A percentile compares a stretch with the other conserved stretches of the same genome.
Conservation (phyloP, 2,113 vertebrate genomes). For the Hucho hucho region DNA sequence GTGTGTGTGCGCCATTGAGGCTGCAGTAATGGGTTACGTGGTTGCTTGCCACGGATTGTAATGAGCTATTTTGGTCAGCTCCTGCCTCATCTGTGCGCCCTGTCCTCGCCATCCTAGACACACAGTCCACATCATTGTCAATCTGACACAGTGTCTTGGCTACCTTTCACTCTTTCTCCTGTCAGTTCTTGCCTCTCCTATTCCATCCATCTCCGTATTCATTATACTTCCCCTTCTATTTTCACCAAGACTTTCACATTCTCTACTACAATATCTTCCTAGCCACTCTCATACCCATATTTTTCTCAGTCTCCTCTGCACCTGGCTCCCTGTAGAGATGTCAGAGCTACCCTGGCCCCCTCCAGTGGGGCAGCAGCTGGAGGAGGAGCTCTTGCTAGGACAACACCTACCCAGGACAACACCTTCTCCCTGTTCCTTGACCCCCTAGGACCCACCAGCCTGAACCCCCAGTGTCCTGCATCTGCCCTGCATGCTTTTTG, state of each 20-base stretch:
- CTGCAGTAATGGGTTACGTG: conserved; percentile 44
- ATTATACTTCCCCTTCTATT: background rate
- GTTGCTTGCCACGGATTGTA: conserved; percentile 43
- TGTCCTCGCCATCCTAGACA: background rate
- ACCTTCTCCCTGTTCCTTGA: conserved; percentile 2
- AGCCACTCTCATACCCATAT: background rate
- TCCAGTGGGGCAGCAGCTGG: conserved; percentile 73
- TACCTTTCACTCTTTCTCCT: no score
- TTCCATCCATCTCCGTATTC: background rate
- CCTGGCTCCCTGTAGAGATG: conserved; percentile 55
- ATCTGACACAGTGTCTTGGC: background rate
- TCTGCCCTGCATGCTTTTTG: conserved; percentile 20
- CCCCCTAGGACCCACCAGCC: conserved; percentile 12
- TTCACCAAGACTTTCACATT: background rate
- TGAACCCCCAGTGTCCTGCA: conserved; percentile 1
- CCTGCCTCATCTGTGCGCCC: conserved; percentile 35
- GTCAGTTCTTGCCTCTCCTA: background rate
- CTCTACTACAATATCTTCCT: conserved; percentile 9
- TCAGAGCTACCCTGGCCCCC: conserved; percentile 74
- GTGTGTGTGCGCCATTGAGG: conserved; percentile 8
- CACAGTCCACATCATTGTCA: background rate
- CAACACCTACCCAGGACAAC: conserved; percentile 59
- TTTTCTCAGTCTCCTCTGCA: conserved; percentile 13
- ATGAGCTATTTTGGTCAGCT: conserved; percentile 60
- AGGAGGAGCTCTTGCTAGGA: conserved; percentile 72